Conservation (phyloP, 1,140 invertebrate species). For the Chrysoperla carnea region DNA sequence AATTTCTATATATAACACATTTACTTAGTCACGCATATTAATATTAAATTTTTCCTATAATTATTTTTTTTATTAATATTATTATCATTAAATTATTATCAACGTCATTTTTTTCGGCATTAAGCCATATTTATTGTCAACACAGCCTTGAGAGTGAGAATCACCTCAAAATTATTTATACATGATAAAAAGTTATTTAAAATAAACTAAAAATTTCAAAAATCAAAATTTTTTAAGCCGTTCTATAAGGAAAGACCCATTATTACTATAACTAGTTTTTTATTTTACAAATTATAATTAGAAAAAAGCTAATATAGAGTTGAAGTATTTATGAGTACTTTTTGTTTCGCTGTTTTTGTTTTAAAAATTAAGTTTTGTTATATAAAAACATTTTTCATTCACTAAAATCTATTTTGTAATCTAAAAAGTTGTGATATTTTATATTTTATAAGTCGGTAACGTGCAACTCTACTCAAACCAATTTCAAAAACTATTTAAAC, state of each 20-base stretch:
- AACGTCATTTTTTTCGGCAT: neutral
- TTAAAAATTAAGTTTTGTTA: no score
- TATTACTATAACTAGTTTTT: neutral
- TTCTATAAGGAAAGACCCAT: neutral
- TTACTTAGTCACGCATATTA: no score
- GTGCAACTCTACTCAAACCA: no score
- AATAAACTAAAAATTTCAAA: neutral
- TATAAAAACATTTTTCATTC: no score
- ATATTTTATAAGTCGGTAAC: no score
- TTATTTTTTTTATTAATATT: neutral
- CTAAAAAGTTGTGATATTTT: no score
- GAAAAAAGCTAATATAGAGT: neutral
- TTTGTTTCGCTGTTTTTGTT: no score
- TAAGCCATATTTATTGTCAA: neutral
- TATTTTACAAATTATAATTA: neutral
- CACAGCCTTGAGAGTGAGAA: neutral
- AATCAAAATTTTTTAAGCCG: neutral
- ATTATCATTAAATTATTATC: neutral
- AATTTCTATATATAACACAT: no score
- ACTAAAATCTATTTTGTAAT: no score
- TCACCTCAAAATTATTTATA: neutral
- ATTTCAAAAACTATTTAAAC: no score
- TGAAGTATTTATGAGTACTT: neutral
- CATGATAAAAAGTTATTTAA: neutral
- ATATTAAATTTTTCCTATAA: no score